These are phyloP conservation scores for Ornithoptera alexandrae DNA, from an alignment of 2,888 invertebrate genomes.

Conservation along the genomic window DNA sequence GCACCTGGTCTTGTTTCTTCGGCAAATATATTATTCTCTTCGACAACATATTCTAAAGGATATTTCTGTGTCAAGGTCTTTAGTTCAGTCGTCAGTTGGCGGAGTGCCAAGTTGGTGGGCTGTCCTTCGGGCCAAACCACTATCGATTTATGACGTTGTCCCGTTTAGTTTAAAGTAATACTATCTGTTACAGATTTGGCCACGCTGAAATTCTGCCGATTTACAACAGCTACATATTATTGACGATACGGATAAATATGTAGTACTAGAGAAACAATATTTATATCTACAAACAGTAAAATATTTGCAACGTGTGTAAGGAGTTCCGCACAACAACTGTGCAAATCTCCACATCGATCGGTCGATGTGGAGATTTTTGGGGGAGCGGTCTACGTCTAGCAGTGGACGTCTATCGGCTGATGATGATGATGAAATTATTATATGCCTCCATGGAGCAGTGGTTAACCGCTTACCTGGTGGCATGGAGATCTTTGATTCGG, in stretches of 20 bases:
- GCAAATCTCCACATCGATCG: too few relatives aligned
- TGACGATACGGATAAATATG: not conserved
- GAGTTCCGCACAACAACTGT: too few relatives aligned
- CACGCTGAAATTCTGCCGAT: not conserved
- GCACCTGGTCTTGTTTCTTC: too few relatives aligned
- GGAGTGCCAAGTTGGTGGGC: constrained; percentile 13
- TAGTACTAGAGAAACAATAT: not conserved
- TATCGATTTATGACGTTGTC: constrained; percentile 25
- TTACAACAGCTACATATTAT: not conserved
- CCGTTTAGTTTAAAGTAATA: constrained; percentile 9
- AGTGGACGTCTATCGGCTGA: too few relatives aligned
- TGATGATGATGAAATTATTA: too few relatives aligned
- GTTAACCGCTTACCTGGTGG: too few relatives aligned
- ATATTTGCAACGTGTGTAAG: too few relatives aligned
- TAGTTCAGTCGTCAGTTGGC: constrained; percentile 14
- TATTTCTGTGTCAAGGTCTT: constrained; percentile 20
- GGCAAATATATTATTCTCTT: not conserved
- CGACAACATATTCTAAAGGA: constrained; percentile 17
- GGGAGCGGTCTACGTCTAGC: too few relatives aligned
- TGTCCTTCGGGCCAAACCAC: constrained; percentile 19
- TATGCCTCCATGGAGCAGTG: too few relatives aligned
- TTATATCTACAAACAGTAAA: too few relatives aligned
- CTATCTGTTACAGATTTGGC: constrained; percentile 6
- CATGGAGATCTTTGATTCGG: too few relatives aligned
- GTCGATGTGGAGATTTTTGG: too few relatives aligned